Evolutionary conservation across 2,797 vertebrate species (phyloP).

Genomic region (Hemitrygon akajei): DNA sequence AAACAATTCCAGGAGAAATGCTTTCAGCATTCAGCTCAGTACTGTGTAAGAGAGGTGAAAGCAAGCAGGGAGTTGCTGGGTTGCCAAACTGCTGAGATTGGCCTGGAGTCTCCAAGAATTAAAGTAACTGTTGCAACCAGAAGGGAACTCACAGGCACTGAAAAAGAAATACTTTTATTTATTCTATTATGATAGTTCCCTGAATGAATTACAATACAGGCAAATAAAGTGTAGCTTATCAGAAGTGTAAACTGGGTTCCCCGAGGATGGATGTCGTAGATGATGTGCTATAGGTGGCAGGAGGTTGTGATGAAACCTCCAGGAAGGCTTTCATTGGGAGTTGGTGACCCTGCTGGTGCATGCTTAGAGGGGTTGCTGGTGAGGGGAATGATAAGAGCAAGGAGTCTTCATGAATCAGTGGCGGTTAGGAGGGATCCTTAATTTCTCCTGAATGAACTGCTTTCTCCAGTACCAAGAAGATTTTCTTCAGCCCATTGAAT

Average conservation of each 20-base stretch:
- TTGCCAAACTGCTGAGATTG: neutral
- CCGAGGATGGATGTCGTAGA: neutral
- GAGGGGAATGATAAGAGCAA: neutral
- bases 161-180: neutral
- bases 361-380: no score
- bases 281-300: neutral
- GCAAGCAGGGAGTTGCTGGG: neutral
- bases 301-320: neutral
- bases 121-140: neutral
- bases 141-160: neutral
- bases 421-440: neutral
- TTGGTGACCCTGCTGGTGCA: neutral
- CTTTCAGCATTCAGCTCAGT: neutral
- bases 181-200: neutral
- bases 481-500: no score
- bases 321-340: neutral
- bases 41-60: neutral
- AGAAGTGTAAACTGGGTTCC: neutral
- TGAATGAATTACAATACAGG: neutral
- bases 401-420: neutral
- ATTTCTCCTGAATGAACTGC: neutral
- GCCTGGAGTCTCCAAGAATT: neutral
- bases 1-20: conserved; percentile 17
- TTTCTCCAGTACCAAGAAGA: neutral
- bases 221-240: neutral